These are phyloP conservation scores for Anoplopoma fimbria DNA, from an alignment of 2,113 vertebrate species.

Conservation along the genomic window DNA sequence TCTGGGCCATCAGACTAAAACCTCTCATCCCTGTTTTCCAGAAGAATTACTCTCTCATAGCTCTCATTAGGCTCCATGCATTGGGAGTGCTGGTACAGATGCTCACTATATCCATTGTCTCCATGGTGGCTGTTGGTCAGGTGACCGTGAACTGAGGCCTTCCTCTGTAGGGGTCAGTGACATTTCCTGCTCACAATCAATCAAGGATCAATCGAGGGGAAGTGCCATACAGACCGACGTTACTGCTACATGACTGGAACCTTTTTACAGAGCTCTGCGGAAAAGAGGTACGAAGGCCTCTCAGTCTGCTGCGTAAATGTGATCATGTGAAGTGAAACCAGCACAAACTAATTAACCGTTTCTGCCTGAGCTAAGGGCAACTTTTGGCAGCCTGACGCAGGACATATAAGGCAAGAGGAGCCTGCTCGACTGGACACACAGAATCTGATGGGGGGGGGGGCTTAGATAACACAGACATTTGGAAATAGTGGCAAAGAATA, in stretches of 20 bases:
- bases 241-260: neutral
- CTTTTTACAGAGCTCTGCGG: neutral
- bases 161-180: neutral
- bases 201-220: neutral
- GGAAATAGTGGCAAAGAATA: neutral
- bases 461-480: slow-evolving; percentile 10
- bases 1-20: neutral
- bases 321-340: slow-evolving; percentile 4
- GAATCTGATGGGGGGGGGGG: slow-evolving; percentile 22
- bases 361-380: slow-evolving; percentile 1
- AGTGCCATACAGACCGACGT: neutral
- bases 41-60: neutral
- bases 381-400: slow-evolving; percentile 2
- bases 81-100: neutral
- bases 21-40: neutral
- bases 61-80: neutral
- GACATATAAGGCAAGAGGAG: slow-evolving; percentile 60
- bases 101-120: neutral
- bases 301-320: neutral
- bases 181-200: slow-evolving; percentile 8
- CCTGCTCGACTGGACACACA: slow-evolving; percentile 55
- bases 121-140: neutral
- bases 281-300: neutral
- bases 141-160: neutral
- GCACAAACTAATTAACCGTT: slow-evolving; percentile 9